Evolutionary conservation across 2,888 invertebrate species (phyloP).

Genomic region (Callinectes sapidus): DNA sequence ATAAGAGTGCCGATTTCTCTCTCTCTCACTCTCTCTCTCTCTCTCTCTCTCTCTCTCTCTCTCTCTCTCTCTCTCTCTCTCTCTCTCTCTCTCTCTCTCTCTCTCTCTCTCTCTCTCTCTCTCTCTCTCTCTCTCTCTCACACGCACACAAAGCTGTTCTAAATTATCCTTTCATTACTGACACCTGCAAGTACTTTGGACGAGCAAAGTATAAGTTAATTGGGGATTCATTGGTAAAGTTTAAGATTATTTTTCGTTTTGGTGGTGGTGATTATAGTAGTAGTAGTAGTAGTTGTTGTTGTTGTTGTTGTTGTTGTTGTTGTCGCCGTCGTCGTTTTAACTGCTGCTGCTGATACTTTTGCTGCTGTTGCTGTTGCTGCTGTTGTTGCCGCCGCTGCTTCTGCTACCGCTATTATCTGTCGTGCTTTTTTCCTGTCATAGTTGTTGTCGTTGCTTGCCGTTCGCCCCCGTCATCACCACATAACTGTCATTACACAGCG

Average conservation of each 20-base stretch:
- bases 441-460: too few relatives aligned
- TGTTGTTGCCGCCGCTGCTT: too few relatives aligned
- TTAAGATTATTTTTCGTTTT: not conserved
- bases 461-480: not conserved
- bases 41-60: not conserved
- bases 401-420: too few relatives aligned
- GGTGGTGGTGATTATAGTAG: not conserved
- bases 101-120: not conserved
- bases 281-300: not conserved
- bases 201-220: not conserved
- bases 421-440: too few relatives aligned
- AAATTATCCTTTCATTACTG: not conserved
- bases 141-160: not conserved
- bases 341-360: too few relatives aligned
- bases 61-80: not conserved
- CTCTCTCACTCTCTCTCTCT: not conserved
- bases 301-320: too few relatives aligned
- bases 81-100: not conserved
- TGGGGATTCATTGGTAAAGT: not conserved
- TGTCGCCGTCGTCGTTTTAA: too few relatives aligned
- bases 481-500: not conserved
- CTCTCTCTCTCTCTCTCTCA: not conserved
- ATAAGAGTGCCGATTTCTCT: too few relatives aligned
- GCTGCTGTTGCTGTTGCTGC: too few relatives aligned
- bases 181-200: not conserved